Percentiles rank a stretch among this genome's conserved stretches.
Evolutionary conservation across 2,888 invertebrate species (phyloP).

Genomic region (Athripsodes cinereus): DNA sequence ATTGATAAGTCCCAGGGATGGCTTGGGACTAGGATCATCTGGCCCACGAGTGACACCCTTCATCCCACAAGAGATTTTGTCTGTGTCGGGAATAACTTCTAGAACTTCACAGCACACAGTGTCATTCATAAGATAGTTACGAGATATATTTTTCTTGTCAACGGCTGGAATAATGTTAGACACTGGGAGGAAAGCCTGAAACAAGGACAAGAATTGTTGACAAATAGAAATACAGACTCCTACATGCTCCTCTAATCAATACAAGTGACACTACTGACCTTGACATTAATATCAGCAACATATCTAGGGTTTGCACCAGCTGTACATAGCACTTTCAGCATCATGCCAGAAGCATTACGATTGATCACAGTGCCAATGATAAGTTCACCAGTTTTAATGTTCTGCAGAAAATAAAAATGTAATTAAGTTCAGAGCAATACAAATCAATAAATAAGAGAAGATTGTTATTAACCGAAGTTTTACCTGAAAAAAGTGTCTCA

Average conservation of each 20-base stretch:
- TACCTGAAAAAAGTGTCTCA: slow-evolving; percentile 79
- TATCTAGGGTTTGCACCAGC: slow-evolving; percentile 72
- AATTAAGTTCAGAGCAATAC: neutral
- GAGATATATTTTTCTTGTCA: slow-evolving; percentile 73
- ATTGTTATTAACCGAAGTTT: slow-evolving; percentile 24
- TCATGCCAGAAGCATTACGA: slow-evolving; percentile 65
- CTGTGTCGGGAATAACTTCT: slow-evolving; percentile 79
- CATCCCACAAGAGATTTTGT: slow-evolving; percentile 85
- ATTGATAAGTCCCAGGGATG: slow-evolving; percentile 76
- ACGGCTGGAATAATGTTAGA: slow-evolving; percentile 69
- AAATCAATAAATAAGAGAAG: too few species aligned
- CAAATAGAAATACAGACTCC: too few species aligned
- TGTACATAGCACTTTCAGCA: slow-evolving; percentile 79
- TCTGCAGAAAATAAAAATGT: slow-evolving; percentile 37
- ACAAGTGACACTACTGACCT: slow-evolving; percentile 49
- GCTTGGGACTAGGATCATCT: slow-evolving; percentile 64
- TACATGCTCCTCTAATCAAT: neutral
- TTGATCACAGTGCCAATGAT: slow-evolving; percentile 74
- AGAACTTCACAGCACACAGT: slow-evolving; percentile 83
- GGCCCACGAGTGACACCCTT: slow-evolving; percentile 67
- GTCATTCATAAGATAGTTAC: slow-evolving; percentile 76
- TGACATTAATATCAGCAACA: slow-evolving; percentile 81
- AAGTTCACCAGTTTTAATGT: slow-evolving; percentile 70
- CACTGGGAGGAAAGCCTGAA: slow-evolving; percentile 61
- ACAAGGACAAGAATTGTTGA: neutral